Evolutionary conservation across 1,140 invertebrate species (phyloP).

Genomic region (Caenorhabditis elegans): DNA sequence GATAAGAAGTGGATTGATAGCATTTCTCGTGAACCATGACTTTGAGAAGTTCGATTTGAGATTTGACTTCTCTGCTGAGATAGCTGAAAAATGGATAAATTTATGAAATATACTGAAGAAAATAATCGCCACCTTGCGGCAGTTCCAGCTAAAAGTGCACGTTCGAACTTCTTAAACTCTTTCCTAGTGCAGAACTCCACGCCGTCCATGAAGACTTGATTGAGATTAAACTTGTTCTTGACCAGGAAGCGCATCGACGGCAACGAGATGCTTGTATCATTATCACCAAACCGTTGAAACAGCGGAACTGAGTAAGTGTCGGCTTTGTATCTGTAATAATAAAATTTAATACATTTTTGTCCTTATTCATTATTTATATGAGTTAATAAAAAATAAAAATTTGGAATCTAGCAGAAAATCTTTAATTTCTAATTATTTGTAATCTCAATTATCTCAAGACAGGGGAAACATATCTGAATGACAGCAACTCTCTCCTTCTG

Average conservation of each 20-base stretch:
- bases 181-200: not conserved
- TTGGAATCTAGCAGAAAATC: no score
- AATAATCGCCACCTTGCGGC: not conserved
- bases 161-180: not conserved
- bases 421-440: no score
- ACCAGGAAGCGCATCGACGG: not conserved
- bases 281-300: not conserved
- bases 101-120: not conserved
- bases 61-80: not conserved
- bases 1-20: not conserved
- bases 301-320: not conserved
- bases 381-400: no score
- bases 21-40: slow-evolving; percentile 4
- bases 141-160: not conserved
- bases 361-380: no score
- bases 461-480: no score
- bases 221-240: not conserved
- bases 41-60: not conserved
- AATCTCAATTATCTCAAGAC: no score
- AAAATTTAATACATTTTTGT: not conserved
- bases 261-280: not conserved
- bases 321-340: not conserved
- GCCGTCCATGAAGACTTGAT: not conserved
- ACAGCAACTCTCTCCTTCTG: no score
- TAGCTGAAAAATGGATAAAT: not conserved